A percentile compares a stretch with the other conserved stretches of the same genome.
phyloP scores from a whole-genome alignment of 2,888 invertebrate genomes.

The Drosophila prostipennis region DNA sequence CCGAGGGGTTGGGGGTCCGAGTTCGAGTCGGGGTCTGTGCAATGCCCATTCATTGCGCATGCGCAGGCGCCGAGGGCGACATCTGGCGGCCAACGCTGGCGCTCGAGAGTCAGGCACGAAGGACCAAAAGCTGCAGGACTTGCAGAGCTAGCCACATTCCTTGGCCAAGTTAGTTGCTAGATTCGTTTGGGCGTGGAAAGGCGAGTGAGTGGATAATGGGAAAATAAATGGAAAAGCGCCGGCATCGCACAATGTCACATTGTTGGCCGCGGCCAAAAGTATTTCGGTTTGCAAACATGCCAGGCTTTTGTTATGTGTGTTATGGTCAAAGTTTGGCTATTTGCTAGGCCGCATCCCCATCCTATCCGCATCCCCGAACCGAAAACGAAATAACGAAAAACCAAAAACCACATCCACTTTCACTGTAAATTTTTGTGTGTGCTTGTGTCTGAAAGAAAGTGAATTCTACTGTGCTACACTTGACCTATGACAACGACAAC shows the following conservation, averaged over 20 bases:
- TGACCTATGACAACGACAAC: conserved; percentile 72
- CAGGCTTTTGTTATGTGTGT: conserved; percentile 65
- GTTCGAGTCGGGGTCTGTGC: neutral
- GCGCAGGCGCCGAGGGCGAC: conserved; percentile 63
- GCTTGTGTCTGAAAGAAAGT: conserved; percentile 63
- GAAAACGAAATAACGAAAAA: conserved; percentile 1
- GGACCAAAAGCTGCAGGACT: conserved; percentile 51
- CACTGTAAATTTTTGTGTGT: conserved; percentile 65
- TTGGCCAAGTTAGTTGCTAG: conserved; percentile 15
- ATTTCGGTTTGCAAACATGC: conserved; percentile 51
- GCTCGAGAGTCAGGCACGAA: conserved; percentile 36
- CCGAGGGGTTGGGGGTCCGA: neutral
- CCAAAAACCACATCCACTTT: conserved; percentile 53
- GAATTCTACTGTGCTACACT: conserved; percentile 78
- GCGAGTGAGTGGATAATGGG: conserved; percentile 34
- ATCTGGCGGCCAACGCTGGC: conserved; percentile 57
- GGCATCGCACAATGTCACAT: conserved; percentile 60
- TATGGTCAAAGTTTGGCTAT: conserved; percentile 59
- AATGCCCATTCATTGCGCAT: conserved; percentile 18
- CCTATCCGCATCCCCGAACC: neutral
- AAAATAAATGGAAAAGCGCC: conserved; percentile 38
- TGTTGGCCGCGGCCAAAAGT: conserved; percentile 50
- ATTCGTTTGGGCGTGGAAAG: conserved; percentile 44
- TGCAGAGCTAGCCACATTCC: conserved; percentile 26
- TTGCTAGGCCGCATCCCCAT: conserved; percentile 27